Base-by-base conservation (phyloP, 2,113 vertebrate genomes). In the Agapornis roseicollis region DNA sequence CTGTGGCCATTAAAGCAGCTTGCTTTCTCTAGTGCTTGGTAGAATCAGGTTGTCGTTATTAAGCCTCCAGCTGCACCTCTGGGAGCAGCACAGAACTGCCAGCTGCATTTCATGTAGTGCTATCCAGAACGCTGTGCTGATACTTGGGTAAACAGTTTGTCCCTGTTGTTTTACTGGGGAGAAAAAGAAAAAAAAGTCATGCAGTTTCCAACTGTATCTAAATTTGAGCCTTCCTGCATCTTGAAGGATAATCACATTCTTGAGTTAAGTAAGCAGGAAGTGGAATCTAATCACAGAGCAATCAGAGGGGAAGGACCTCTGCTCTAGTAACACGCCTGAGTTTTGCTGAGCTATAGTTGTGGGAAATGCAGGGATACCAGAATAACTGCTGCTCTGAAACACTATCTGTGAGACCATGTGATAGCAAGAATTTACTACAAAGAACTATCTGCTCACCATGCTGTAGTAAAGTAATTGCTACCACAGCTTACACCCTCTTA, bases 171-270 rank as follows among this genome's bases (percentile, higher is more conserved):
- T 79, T 33, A 79, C 35, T 11, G 37, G 24, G 33, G 2, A 17
- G 17, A 39, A 77, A 44, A 33, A 5, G 5, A 15, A 20, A 56
- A 86, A 82, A 82, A 68, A 70, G 33, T 4, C 13, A 6, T 44
- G 47, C 27, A 0, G 11, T 60, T 87, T 94, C 90, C 90, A 88
- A 73, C 68, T 83, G 29, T 80, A 85, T 70, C 24, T 94, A 86
- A 96, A 93, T 80, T 84, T 96, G 52, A 95, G 47, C 56, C 65
- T 97, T 97, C 92, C 93, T 93, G 80, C 52, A 79, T 90, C 80
- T 93, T 90, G 72, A 92, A 93, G 77, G 47, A 44, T 64, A 95
- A 94, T 93, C 61, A 92, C 44, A 79, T 92, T 88, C 93, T 85
- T 5, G 9, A 92, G 37, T 77, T 65, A 76, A 92, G 85, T 58